Percentiles rank a stretch among this genome's conserved stretches.
phyloP scores from a whole-genome alignment of 2,888 invertebrate species.

The Myopa tessellatipennis region DNA sequence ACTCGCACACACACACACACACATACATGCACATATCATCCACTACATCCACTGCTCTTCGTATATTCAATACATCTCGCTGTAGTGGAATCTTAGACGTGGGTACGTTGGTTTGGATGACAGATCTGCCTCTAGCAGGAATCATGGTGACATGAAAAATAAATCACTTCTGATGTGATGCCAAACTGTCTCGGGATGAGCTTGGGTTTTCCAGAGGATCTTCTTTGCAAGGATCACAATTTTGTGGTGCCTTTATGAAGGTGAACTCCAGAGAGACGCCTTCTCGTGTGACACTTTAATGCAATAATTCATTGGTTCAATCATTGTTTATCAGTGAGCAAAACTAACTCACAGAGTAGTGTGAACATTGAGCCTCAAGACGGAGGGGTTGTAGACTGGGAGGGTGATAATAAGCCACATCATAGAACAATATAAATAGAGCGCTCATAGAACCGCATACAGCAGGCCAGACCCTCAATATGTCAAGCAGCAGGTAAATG shows the following conservation, averaged over 20 bases:
- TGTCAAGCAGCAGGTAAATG: neutral
- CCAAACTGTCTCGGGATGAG: neutral
- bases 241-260: too few relatives aligned
- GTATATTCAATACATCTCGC: neutral
- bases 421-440: neutral
- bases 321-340: neutral
- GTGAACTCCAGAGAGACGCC: too few relatives aligned
- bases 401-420: conserved; percentile 9
- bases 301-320: too few relatives aligned
- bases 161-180: neutral
- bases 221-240: too few relatives aligned
- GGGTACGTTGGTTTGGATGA: neutral
- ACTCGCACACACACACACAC: neutral
- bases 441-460: neutral
- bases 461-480: neutral
- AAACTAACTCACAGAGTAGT: neutral
- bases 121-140: conserved; percentile 15
- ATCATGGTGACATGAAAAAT: conserved; percentile 42
- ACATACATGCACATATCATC: too few relatives aligned
- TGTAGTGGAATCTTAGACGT: neutral
- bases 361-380: neutral
- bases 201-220: too few relatives aligned
- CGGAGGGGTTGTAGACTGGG: neutral
- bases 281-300: too few relatives aligned
- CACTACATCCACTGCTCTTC: neutral